Conservation (phyloP, 2,797 vertebrate species). For the Argentina silus region DNA sequence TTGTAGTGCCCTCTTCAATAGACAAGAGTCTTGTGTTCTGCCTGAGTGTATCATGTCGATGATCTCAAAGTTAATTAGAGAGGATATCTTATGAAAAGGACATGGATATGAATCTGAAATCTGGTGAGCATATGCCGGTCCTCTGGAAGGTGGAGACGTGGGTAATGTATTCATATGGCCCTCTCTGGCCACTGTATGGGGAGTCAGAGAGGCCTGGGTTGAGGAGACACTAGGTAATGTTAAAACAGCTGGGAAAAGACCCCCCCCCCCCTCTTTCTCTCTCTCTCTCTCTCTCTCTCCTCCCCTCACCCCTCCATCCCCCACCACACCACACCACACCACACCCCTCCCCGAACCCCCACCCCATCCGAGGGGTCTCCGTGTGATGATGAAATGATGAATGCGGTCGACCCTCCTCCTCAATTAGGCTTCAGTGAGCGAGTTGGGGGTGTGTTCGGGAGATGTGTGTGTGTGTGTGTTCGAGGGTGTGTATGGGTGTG, state of each 20-base stretch:
- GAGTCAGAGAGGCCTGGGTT: constrained; percentile 35
- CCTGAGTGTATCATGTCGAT: constrained; percentile 6
- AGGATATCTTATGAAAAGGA: constrained; percentile 2
- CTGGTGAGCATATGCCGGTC: constrained; percentile 15
- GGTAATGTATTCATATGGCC: constrained; percentile 19
- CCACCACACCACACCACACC: constrained; percentile 7
- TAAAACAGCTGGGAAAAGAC: constrained; percentile 36
- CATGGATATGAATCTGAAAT: constrained; percentile 24
- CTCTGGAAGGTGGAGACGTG: constrained; percentile 9
- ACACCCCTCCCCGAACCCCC: constrained; percentile 18
- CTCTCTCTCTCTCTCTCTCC: constrained; percentile 26
- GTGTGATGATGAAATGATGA: constrained; percentile 53
- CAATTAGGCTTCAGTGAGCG: constrained; percentile 60
- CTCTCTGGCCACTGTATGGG: constrained; percentile 25
- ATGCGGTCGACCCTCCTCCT: constrained; percentile 59
- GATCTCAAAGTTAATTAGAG: constrained; percentile 45
- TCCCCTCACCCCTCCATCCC: constrained; percentile 21
- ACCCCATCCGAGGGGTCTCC: constrained; percentile 41
- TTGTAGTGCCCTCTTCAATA: constrained; percentile 31
- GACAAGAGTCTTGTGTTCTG: constrained; percentile 34
- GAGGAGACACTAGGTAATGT: constrained; percentile 16
- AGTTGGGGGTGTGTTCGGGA: neutral
- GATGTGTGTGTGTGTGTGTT: constrained; percentile 28
- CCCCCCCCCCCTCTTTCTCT: constrained; percentile 33
- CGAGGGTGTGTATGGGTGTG: constrained; percentile 29